phyloP scores from a whole-genome alignment of 2,113 vertebrate species.

The Oophaga pumilio region DNA sequence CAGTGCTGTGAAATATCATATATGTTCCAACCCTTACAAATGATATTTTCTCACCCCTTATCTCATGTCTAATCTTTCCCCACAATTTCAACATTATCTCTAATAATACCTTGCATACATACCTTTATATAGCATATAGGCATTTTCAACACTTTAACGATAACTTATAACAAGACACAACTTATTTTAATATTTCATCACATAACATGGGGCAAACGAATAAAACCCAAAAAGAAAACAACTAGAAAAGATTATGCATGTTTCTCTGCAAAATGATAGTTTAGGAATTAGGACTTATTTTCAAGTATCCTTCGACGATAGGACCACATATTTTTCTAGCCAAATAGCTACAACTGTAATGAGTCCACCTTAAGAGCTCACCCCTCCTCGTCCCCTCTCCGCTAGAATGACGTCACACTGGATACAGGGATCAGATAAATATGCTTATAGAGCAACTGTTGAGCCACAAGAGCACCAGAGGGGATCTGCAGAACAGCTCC shows the following conservation, averaged over 20 bases:
- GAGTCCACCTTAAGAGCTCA: constrained; percentile 12
- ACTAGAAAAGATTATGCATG: too few relatives aligned
- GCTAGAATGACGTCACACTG: constrained; percentile 7
- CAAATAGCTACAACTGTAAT: constrained; percentile 12
- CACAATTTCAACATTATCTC: too few relatives aligned
- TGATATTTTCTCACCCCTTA: too few relatives aligned
- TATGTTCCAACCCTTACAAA: too few relatives aligned
- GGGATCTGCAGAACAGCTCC: constrained; percentile 55
- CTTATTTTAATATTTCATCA: too few relatives aligned
- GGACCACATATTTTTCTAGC: background rate
- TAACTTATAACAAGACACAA: too few relatives aligned
- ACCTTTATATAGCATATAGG: background rate
- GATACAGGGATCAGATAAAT: constrained; percentile 58
- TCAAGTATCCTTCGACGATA: background rate
- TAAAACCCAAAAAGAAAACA: background rate
- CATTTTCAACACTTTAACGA: too few relatives aligned
- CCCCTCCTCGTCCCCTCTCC: background rate
- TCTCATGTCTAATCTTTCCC: too few relatives aligned
- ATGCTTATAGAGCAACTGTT: constrained; percentile 44
- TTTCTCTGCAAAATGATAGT: background rate
- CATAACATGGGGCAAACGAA: too few relatives aligned
- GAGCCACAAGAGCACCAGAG: constrained; percentile 38
- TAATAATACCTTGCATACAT: background rate
- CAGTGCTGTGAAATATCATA: too few relatives aligned
- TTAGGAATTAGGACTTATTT: background rate